phyloP scores from a whole-genome alignment of 2,888 invertebrate species.

The Drosophila sordidapex region DNA sequence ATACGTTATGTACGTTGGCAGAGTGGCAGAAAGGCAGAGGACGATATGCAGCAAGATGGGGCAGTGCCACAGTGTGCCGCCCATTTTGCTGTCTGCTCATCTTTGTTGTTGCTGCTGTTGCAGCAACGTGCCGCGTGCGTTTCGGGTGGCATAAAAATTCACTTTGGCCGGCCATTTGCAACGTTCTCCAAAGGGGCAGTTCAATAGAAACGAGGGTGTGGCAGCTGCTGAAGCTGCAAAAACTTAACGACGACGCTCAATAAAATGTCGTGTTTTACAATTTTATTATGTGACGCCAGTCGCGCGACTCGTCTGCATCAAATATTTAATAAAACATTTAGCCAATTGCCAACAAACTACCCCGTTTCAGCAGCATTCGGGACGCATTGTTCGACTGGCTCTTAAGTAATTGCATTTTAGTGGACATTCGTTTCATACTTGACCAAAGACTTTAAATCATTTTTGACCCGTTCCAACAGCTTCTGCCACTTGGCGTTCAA shows the following conservation, averaged over 20 bases:
- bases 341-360: slow-evolving; percentile 8
- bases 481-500: slow-evolving; percentile 3
- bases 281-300: slow-evolving; percentile 80
- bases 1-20: slow-evolving; percentile 45
- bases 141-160: slow-evolving; percentile 77
- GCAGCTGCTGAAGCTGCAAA: not conserved
- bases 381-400: slow-evolving; percentile 46
- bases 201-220: slow-evolving; percentile 36
- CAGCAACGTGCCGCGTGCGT: slow-evolving; percentile 52
- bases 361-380: slow-evolving; percentile 2
- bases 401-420: slow-evolving; percentile 79
- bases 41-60: slow-evolving; percentile 11
- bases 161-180: slow-evolving; percentile 55
- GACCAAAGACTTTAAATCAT: slow-evolving; percentile 66
- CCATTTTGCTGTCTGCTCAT: slow-evolving; percentile 3
- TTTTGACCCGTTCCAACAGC: not conserved
- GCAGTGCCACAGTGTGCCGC: slow-evolving; percentile 2
- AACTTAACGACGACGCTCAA: slow-evolving; percentile 48
- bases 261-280: slow-evolving; percentile 82
- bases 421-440: slow-evolving; percentile 69
- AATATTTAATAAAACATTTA: slow-evolving; percentile 67
- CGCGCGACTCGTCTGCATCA: slow-evolving; percentile 53
- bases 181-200: slow-evolving; percentile 30
- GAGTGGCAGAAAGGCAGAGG: slow-evolving; percentile 20
- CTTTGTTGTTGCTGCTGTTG: slow-evolving; percentile 10